These are phyloP conservation scores for Athalia rosae DNA, from an alignment of 2,888 invertebrate genomes.

Conservation along the genomic window DNA sequence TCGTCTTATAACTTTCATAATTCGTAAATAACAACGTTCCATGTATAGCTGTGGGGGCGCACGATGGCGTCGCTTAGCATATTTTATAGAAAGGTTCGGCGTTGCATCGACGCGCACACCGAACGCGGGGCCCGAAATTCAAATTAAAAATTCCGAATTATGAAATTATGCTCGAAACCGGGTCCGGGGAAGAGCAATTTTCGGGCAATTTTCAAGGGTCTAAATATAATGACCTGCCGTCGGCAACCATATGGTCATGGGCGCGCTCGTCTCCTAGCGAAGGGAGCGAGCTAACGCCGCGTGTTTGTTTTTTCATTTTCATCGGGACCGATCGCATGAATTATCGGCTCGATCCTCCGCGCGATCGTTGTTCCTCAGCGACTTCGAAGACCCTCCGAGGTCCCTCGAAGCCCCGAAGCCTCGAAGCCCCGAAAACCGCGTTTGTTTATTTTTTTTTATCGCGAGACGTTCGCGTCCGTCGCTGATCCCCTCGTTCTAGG, in stretches of 20 bases:
- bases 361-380: not conserved
- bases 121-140: constrained; percentile 67
- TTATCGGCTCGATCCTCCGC: not conserved
- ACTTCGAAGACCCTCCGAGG: not conserved
- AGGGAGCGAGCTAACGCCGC: not conserved
- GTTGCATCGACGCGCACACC: constrained; percentile 38
- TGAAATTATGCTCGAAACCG: constrained; percentile 65
- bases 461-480: constrained; percentile 9
- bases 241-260: constrained; percentile 72
- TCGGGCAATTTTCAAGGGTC: constrained; percentile 67
- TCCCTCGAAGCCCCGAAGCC: not conserved
- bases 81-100: constrained; percentile 64
- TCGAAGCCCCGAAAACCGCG: not conserved
- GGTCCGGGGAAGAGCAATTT: constrained; percentile 63
- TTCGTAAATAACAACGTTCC: constrained; percentile 71
- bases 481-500: constrained; percentile 1
- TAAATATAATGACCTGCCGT: constrained; percentile 68
- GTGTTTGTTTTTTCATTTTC: not conserved
- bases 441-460: not conserved
- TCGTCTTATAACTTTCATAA: constrained; percentile 70
- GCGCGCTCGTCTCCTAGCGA: constrained; percentile 39
- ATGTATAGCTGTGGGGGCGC: constrained; percentile 51
- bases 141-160: constrained; percentile 71
- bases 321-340: not conserved
- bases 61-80: constrained; percentile 66